These are phyloP conservation scores for Hypocryptadius cinnamomeus DNA, from an alignment of 2,113 vertebrate genomes.

Conservation along the genomic window DNA sequence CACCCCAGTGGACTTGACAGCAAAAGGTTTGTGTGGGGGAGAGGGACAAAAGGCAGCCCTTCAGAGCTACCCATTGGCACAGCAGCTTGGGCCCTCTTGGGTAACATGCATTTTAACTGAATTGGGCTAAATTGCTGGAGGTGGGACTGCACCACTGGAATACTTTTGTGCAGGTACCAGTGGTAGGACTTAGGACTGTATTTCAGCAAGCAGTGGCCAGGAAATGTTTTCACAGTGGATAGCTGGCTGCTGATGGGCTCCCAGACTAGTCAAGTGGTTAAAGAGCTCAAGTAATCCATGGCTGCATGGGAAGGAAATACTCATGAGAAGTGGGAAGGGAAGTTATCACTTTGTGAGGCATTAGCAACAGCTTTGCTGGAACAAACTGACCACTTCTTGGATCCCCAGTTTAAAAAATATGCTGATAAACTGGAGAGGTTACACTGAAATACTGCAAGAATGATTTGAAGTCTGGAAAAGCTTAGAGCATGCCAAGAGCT, in stretches of 20 bases:
- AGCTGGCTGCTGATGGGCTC: background rate
- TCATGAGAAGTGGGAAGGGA: background rate
- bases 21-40: background rate
- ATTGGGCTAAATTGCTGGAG: background rate
- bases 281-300: background rate
- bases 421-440: constrained; percentile 31
- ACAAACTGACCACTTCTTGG: constrained; percentile 9
- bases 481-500: constrained; percentile 1
- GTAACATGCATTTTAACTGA: fast-evolving
- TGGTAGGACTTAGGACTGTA: background rate
- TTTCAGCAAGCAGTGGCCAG: background rate
- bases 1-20: background rate
- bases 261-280: background rate
- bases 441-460: background rate
- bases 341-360: background rate
- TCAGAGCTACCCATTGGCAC: background rate
- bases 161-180: background rate
- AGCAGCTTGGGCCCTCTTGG: background rate
- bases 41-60: background rate
- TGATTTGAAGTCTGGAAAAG: constrained; percentile 13
- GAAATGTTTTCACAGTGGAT: background rate
- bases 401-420: background rate
- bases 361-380: constrained; percentile 24
- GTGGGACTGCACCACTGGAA: background rate
- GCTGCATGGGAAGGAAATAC: background rate